Conservation (phyloP, 1,140 invertebrate genomes). For the Drosophila ironensis region DNA sequence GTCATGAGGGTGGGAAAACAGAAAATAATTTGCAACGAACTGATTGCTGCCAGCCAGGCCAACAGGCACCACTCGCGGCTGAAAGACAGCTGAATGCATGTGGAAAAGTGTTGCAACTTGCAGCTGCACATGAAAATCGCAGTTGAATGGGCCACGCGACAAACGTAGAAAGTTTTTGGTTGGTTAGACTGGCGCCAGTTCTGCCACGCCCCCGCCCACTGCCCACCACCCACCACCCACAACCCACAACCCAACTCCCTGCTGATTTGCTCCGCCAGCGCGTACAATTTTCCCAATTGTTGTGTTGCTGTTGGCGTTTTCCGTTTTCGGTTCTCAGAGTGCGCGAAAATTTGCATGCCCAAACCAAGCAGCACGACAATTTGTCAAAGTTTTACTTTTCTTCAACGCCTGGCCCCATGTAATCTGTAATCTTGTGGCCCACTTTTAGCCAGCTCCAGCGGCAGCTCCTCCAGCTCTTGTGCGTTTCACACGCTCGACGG, state of each 20-base stretch:
- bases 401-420: conserved; percentile 1
- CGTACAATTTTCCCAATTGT: conserved; percentile 54
- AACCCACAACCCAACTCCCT: too few species aligned
- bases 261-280: conserved; percentile 50
- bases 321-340: conserved; percentile 71
- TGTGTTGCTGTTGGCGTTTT: conserved; percentile 42
- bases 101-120: conserved; percentile 79
- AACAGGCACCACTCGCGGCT: not conserved
- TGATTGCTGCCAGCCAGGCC: conserved; percentile 45
- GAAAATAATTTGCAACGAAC: conserved; percentile 60
- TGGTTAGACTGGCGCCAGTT: conserved; percentile 43
- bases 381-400: conserved; percentile 56
- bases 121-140: conserved; percentile 62
- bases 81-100: conserved; percentile 54
- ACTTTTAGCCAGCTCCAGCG: conserved; percentile 46
- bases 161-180: conserved; percentile 74
- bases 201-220: conserved; percentile 30
- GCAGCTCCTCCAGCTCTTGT: conserved; percentile 25
- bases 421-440: conserved; percentile 39
- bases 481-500: conserved; percentile 77
- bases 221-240: conserved; percentile 4
- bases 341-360: conserved; percentile 65
- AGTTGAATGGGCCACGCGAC: conserved; percentile 56
- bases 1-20: conserved; percentile 80
- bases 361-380: conserved; percentile 52